Evolutionary conservation across 1,140 invertebrate species (phyloP).

Genomic region (Hypsibius dujardini): DNA sequence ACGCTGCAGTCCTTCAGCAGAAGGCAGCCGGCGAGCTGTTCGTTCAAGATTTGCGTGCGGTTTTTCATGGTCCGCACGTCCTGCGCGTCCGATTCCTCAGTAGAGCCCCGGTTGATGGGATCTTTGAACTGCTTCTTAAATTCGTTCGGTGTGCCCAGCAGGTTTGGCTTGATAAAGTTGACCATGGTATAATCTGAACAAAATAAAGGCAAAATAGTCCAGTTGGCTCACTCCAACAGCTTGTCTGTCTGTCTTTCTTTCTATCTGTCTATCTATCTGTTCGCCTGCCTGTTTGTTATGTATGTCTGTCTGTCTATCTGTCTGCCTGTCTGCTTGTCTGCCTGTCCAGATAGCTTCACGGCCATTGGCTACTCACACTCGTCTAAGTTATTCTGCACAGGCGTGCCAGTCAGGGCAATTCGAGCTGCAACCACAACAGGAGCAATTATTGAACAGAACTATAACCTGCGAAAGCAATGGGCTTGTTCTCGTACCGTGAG

Average conservation of each 20-base stretch:
- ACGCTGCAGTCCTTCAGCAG: constrained; percentile 47
- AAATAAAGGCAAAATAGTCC: neutral
- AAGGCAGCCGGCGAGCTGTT: constrained; percentile 71
- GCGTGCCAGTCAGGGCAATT: constrained; percentile 82
- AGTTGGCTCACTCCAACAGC: too few relatives aligned
- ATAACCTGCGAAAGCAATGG: too few relatives aligned
- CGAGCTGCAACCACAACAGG: constrained; percentile 28
- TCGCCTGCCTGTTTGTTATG: too few relatives aligned
- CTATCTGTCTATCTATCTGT: too few relatives aligned
- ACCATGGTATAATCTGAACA: constrained; percentile 75
- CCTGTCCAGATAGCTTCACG: neutral
- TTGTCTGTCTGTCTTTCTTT: too few relatives aligned
- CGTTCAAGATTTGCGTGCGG: constrained; percentile 75
- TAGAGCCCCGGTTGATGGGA: constrained; percentile 34
- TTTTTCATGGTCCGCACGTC: constrained; percentile 78
- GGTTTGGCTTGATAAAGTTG: constrained; percentile 79
- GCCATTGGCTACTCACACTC: constrained; percentile 48
- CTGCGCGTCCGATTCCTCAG: constrained; percentile 29
- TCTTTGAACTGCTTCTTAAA: constrained; percentile 49
- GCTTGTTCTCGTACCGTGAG: neutral
- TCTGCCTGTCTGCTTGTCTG: too few relatives aligned
- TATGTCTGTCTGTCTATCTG: too few relatives aligned
- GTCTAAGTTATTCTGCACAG: constrained; percentile 80
- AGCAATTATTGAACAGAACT: neutral
- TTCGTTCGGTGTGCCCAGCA: constrained; percentile 73